Percentiles rank a stretch among this genome's conserved stretches.
phyloP scores from a whole-genome alignment of 1,140 invertebrate species.

The Akabosia matsudoensis region DNA sequence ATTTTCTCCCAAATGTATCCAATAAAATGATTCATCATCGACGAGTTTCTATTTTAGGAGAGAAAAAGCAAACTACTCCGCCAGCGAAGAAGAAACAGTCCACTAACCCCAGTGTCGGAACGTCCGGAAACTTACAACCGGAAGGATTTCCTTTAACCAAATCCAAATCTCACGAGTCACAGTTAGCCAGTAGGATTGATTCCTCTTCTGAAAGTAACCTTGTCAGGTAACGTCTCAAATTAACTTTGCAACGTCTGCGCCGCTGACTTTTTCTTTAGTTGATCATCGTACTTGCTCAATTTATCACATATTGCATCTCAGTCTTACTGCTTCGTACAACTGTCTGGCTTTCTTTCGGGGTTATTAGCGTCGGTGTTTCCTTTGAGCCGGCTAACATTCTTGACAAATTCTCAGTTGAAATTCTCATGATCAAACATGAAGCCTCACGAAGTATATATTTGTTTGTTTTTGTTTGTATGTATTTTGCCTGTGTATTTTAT shows the following conservation, averaged over 20 bases:
- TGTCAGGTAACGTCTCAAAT: too few relatives aligned
- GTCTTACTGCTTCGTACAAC: too few relatives aligned
- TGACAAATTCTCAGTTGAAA: too few relatives aligned
- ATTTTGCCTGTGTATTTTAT: neutral
- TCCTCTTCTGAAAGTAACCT: conserved; percentile 51
- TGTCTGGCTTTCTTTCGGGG: too few relatives aligned
- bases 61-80: conserved; percentile 66
- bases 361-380: too few relatives aligned
- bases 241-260: too few relatives aligned
- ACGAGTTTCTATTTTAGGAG: conserved; percentile 13
- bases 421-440: neutral
- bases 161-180: conserved; percentile 88
- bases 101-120: conserved; percentile 36
- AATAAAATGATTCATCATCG: neutral
- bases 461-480: neutral
- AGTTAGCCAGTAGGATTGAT: conserved; percentile 65
- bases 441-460: too few relatives aligned
- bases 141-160: conserved; percentile 71
- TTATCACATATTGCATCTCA: too few relatives aligned
- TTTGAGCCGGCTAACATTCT: too few relatives aligned
- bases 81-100: conserved; percentile 71
- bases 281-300: too few relatives aligned
- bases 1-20: neutral
- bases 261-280: too few relatives aligned
- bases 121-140: conserved; percentile 52